These are phyloP conservation scores for Phytoseiulus persimilis DNA, from an alignment of 2,888 invertebrate genomes.

Conservation along the genomic window DNA sequence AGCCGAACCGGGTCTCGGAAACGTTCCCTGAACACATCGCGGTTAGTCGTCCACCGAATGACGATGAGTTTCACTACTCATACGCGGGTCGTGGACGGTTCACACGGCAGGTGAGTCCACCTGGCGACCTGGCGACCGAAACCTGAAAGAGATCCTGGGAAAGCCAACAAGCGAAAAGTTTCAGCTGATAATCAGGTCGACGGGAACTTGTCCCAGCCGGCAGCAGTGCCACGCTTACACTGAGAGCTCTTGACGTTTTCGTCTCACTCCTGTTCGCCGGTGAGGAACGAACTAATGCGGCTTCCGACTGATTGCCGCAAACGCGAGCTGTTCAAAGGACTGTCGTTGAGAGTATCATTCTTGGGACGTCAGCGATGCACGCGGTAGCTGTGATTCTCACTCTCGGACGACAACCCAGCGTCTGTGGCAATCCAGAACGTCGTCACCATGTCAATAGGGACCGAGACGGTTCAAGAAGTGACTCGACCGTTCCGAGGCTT, in stretches of 20 bases:
- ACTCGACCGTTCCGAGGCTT: too few relatives aligned
- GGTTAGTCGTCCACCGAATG: not conserved
- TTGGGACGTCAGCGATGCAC: not conserved
- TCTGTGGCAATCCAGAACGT: not conserved
- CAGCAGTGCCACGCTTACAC: not conserved
- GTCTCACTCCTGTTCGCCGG: not conserved
- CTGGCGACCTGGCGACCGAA: not conserved
- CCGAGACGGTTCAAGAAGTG: too few relatives aligned
- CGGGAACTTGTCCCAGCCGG: not conserved
- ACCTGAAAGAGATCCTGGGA: not conserved
- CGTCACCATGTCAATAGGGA: not conserved
- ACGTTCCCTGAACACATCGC: not conserved
- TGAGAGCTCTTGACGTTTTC: not conserved
- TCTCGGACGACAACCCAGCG: not conserved
- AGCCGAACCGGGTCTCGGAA: too few relatives aligned
- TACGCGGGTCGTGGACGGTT: not conserved
- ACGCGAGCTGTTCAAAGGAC: not conserved
- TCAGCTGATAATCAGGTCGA: not conserved
- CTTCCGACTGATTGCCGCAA: not conserved
- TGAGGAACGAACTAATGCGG: not conserved
- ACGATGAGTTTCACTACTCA: not conserved
- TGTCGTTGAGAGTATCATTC: not conserved
- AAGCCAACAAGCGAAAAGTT: not conserved
- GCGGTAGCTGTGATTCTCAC: not conserved
- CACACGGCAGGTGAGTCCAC: slow-evolving; percentile 5